Evolutionary conservation across 2,888 invertebrate genomes (phyloP), one percentile per base, ranked within the genome.

Genomic region (Antheraea assamensis): DNA sequence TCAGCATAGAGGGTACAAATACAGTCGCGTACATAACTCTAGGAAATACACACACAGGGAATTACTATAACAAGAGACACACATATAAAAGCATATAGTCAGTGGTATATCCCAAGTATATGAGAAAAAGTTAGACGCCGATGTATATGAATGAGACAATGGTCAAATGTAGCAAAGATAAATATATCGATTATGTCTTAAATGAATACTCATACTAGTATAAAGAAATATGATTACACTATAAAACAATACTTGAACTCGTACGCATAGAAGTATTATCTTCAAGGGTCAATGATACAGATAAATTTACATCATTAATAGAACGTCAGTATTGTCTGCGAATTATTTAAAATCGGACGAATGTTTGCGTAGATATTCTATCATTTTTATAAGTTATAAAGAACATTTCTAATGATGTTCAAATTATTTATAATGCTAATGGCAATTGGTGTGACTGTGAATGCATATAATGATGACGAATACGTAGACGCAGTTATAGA

Each of bases 401-500:
- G 15, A 71, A 35, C 35, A 58, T 27, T 58, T 24, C 35, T 68
- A 10, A 35, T 74, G 49, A 83, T 83, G 82, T 77, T 79, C 27
- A 79, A 77, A 74, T 58, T 79, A 35, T 58, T 79, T 19, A n/a
- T 78, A n/a, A 49, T 81, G 10, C 47, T 85, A 2, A 17, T 77
- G 3, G 73, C 74, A 71, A 68, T 27, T 1, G 72, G 76, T 73
- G 74, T 76, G 35, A 30, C 42, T 30, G 74, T 71, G 74, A 71
- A 75, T 75, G 0, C 49, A 72, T 49, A 74, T 7, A 75, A 58
- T 42, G 80, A 81, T 71, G 82, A 81, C 0, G 81, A 87, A 13
- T 82, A 88, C 74, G 76, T 83, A 42, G 88, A 88, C 75, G 77
- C 84, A 2, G 78, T 88, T 3, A 79, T 89, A 0, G 80, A 86